A percentile compares a stretch with the other conserved stretches of the same genome.
Evolutionary conservation across 1,140 invertebrate genomes (phyloP).

Genomic region (Amphibalanus amphitrite): DNA sequence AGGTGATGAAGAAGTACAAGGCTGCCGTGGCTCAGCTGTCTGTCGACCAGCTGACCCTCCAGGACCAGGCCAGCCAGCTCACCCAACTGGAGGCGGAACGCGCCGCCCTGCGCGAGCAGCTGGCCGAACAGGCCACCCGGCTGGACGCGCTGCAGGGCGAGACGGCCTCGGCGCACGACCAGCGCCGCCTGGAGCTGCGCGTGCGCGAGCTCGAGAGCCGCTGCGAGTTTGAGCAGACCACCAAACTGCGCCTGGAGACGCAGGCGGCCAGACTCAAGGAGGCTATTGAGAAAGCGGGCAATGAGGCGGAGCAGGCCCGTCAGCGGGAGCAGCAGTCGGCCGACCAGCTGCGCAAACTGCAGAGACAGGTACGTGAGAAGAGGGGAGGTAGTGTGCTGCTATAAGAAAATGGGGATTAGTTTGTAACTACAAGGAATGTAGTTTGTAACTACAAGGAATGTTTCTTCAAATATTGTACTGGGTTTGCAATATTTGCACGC

Average conservation of each 20-base stretch:
- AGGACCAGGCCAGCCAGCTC: conserved; percentile 61
- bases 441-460: too few species aligned
- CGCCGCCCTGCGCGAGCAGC: conserved; percentile 20
- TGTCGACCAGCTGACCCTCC: conserved; percentile 57
- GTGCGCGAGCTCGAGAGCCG: conserved; percentile 75
- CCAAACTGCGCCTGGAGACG: conserved; percentile 56
- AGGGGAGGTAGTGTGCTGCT: too few species aligned
- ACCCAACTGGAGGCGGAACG: conserved; percentile 27
- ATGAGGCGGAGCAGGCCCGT: conserved; percentile 48
- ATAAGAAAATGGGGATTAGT: too few species aligned
- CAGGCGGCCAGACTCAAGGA: conserved; percentile 68
- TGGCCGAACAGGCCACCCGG: conserved; percentile 51
- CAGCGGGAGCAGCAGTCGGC: conserved; percentile 52
- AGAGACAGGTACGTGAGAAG: conserved; percentile 30
- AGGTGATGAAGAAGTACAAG: conserved; percentile 81
- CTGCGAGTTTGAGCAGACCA: conserved; percentile 71
- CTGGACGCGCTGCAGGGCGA: conserved; percentile 64
- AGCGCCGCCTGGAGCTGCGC: conserved; percentile 47
- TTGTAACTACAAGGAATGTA: too few species aligned
- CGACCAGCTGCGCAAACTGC: conserved; percentile 52
- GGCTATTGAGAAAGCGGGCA: conserved; percentile 54
- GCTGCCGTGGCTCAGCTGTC: conserved; percentile 66
- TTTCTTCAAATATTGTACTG: too few species aligned
- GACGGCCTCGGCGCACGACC: conserved; percentile 41
- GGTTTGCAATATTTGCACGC: too few species aligned